Conservation (phyloP, 2,797 vertebrate genomes). For the Delichon dasypus region DNA sequence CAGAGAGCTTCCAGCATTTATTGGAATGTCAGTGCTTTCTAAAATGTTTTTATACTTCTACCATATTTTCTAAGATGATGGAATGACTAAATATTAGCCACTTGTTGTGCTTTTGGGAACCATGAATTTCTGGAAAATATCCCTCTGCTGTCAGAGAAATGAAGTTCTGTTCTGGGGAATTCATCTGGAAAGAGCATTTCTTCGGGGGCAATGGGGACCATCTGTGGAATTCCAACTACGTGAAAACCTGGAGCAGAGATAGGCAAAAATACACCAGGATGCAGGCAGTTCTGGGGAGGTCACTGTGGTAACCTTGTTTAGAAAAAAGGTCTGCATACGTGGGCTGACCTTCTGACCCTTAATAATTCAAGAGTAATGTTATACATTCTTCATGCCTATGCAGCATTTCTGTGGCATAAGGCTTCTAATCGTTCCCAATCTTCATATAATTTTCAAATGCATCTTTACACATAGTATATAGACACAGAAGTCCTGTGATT, state of each 20-base stretch:
- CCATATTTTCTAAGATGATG: constrained; percentile 23
- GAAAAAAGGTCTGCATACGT: background rate
- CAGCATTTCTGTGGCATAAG: background rate
- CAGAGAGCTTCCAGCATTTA: background rate
- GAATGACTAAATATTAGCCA: constrained; percentile 57
- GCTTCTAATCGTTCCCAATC: background rate
- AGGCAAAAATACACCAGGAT: constrained; percentile 56
- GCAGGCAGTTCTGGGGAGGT: constrained; percentile 48
- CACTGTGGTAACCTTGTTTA: constrained; percentile 8
- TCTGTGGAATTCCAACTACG: constrained; percentile 74
- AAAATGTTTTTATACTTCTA: constrained; percentile 1
- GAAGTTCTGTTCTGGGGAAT: constrained; percentile 67
- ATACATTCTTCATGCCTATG: background rate
- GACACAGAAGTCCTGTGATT: background rate
- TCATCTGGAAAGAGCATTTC: constrained; percentile 73
- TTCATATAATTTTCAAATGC: background rate
- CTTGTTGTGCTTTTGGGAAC: constrained; percentile 51
- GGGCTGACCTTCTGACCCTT: constrained; percentile 27
- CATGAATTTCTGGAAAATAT: constrained; percentile 69
- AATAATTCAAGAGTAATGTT: background rate
- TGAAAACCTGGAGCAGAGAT: constrained; percentile 55
- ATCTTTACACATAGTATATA: background rate
- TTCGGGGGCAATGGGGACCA: constrained; percentile 66
- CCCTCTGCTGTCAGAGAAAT: constrained; percentile 64
- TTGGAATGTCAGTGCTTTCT: background rate